Conservation (phyloP, 2,888 invertebrate genomes). For the Luperina nickerlii region DNA sequence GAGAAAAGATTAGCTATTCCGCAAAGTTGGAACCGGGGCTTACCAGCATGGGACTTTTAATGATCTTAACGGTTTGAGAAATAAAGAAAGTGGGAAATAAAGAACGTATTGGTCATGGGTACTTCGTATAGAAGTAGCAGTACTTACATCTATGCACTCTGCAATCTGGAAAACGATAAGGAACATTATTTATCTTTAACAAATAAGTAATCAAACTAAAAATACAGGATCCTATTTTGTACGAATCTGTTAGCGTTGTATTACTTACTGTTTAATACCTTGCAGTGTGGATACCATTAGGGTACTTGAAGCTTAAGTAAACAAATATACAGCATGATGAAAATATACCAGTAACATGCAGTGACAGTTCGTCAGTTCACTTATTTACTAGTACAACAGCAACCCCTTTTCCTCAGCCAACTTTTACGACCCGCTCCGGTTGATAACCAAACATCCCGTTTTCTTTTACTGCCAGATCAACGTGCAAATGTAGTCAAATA, state of each 20-base stretch:
- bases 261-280: background rate
- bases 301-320: background rate
- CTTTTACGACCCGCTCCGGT: conserved; percentile 35
- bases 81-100: background rate
- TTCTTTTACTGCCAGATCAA: conserved; percentile 56
- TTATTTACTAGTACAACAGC: conserved; percentile 26
- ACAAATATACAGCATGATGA: background rate
- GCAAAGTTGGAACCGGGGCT: background rate
- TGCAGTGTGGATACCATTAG: background rate
- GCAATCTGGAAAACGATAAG: background rate
- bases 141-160: background rate
- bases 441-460: conserved; percentile 52
- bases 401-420: conserved; percentile 29
- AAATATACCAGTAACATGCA: background rate
- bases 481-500: conserved; percentile 51
- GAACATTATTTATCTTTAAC: background rate
- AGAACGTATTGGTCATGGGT: background rate
- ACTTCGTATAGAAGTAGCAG: background rate
- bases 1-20: background rate
- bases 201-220: background rate
- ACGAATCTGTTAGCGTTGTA: background rate
- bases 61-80: background rate
- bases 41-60: background rate
- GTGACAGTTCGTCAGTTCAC: conserved; percentile 24
- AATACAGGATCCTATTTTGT: background rate